Evolutionary conservation across 2,113 vertebrate genomes (phyloP).

Genomic region (Campylomormyrus numenius): DNA sequence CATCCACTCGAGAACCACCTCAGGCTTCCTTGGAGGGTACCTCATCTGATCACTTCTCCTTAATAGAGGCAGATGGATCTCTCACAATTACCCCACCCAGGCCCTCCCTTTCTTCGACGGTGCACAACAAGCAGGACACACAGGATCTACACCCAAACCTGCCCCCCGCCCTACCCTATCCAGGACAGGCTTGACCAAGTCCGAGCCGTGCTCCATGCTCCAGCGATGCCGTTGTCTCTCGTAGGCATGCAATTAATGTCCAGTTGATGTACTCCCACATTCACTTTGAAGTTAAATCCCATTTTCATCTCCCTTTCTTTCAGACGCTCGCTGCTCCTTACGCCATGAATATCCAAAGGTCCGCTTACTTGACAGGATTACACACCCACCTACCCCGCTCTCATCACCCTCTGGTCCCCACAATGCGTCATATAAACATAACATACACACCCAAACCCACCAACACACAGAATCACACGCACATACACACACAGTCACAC

Average conservation of each 20-base stretch:
- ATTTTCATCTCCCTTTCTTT: conserved; percentile 62
- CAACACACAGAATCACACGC: too few species aligned
- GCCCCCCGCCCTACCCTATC: conserved; percentile 7
- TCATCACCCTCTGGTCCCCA: too few species aligned
- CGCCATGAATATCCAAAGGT: conserved; percentile 75
- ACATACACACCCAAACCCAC: too few species aligned
- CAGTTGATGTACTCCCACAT: conserved; percentile 39
- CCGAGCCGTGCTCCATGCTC: not conserved
- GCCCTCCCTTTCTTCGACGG: not conserved
- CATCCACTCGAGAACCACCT: not conserved
- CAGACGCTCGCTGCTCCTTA: conserved; percentile 48
- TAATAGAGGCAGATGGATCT: conserved; percentile 5
- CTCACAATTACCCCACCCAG: not conserved
- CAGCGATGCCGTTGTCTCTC: not conserved
- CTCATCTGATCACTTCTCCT: conserved; percentile 39
- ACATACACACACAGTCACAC: too few species aligned
- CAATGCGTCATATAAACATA: too few species aligned
- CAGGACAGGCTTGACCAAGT: conserved; percentile 1
- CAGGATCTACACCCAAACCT: conserved; percentile 15
- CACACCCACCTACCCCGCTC: too few species aligned
- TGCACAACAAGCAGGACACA: not conserved
- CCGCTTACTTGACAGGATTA: conserved; percentile 68
- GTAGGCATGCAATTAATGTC: not conserved
- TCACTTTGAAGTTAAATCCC: conserved; percentile 70
- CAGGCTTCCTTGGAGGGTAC: not conserved